phyloP scores from a whole-genome alignment of 2,797 vertebrate genomes.

The Percopsis omiscomaycus region DNA sequence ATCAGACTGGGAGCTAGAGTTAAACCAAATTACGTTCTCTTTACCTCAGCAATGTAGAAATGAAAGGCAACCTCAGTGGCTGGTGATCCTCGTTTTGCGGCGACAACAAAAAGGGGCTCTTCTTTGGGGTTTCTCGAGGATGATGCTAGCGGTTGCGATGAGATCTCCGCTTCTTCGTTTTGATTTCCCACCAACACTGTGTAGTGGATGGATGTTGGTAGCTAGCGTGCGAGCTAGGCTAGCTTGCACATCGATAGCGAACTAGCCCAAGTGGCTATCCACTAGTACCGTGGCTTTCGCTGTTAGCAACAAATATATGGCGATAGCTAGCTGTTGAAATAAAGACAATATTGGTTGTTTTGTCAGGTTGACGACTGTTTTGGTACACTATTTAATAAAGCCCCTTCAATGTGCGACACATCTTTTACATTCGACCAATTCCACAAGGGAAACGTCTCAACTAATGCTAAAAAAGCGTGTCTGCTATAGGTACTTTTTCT shows the following conservation, averaged over 20 bases:
- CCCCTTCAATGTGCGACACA: conserved; percentile 17
- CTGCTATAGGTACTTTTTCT: conserved; percentile 28
- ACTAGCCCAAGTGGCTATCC: conserved; percentile 17
- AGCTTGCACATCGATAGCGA: conserved; percentile 56
- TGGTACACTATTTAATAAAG: conserved; percentile 26
- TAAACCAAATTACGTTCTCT: conserved; percentile 10
- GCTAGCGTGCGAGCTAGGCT: conserved; percentile 68
- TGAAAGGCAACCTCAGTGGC: conserved; percentile 36
- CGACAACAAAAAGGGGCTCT: conserved; percentile 42
- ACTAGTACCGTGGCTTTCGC: conserved; percentile 14
- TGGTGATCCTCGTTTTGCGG: conserved; percentile 18
- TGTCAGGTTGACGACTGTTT: conserved; percentile 40
- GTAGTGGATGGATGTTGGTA: conserved; percentile 40
- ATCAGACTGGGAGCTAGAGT: conserved; percentile 17
- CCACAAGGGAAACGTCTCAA: conserved; percentile 27
- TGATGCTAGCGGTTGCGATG: conserved; percentile 29
- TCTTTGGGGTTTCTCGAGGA: conserved; percentile 29
- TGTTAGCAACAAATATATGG: conserved; percentile 24
- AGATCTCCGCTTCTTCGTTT: conserved; percentile 33
- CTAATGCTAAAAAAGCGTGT: conserved; percentile 22
- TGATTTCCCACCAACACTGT: conserved; percentile 48
- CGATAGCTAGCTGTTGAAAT: conserved; percentile 54
- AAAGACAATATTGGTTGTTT: conserved; percentile 55
- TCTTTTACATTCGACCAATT: conserved; percentile 14
- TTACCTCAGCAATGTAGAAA: conserved; percentile 56